Conservation (phyloP, 2,888 invertebrate species). For the Bembecia ichneumoniformis region DNA sequence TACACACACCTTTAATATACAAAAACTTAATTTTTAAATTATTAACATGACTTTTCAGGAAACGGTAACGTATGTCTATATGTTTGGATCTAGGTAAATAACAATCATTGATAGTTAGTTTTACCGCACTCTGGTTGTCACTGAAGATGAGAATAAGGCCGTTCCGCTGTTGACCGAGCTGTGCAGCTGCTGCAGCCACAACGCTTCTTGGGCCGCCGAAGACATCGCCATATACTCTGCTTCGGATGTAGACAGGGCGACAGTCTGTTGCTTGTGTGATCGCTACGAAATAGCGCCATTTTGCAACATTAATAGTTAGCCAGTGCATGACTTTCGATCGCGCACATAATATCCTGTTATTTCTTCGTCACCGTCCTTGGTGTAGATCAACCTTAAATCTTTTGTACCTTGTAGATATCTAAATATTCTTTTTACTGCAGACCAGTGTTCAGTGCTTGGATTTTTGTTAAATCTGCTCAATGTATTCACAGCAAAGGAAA, state of each 20-base stretch:
- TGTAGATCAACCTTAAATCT: slow-evolving; percentile 5
- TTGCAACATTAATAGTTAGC: slow-evolving; percentile 19
- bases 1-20: slow-evolving; percentile 13
- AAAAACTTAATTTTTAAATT: slow-evolving; percentile 8
- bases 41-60: slow-evolving; percentile 10
- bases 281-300: slow-evolving; percentile 19
- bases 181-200: slow-evolving; percentile 13
- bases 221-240: slow-evolving; percentile 18
- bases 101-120: slow-evolving; percentile 13
- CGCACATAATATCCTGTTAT: slow-evolving; percentile 11
- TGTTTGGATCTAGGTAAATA: slow-evolving; percentile 15
- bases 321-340: slow-evolving; percentile 16
- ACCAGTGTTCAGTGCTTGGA: slow-evolving; percentile 12
- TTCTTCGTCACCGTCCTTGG: slow-evolving; percentile 7
- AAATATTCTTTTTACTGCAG: slow-evolving; percentile 12
- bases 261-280: slow-evolving; percentile 16
- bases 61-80: slow-evolving; percentile 12
- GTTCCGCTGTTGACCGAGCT: slow-evolving; percentile 11
- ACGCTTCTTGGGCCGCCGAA: slow-evolving; percentile 12
- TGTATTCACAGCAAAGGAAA: slow-evolving; percentile 12
- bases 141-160: slow-evolving; percentile 8
- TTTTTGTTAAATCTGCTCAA: slow-evolving; percentile 16
- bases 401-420: slow-evolving; percentile 14
- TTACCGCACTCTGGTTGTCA: slow-evolving; percentile 19
- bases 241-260: slow-evolving; percentile 16